phyloP scores from a whole-genome alignment of 2,113 vertebrate species.

The Fulmarus glacialis region DNA sequence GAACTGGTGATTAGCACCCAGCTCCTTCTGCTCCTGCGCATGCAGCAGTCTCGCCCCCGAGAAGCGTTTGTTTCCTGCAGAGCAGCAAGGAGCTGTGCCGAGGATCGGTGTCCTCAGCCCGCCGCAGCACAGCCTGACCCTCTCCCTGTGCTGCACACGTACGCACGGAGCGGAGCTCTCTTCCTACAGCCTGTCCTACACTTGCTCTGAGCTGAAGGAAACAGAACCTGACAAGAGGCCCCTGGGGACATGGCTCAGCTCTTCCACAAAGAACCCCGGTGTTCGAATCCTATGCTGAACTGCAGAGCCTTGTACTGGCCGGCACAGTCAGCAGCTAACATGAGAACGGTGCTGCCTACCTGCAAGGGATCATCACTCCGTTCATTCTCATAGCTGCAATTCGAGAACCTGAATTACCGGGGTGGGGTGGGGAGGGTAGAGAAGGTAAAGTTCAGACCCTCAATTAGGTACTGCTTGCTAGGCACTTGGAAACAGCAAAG shows the following conservation, averaged over 20 bases:
- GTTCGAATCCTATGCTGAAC: not conserved
- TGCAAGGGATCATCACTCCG: rapidly evolving
- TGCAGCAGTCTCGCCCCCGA: not conserved
- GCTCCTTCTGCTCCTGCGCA: not conserved
- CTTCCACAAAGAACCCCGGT: not conserved
- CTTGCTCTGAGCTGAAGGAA: not conserved
- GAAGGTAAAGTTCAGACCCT: not conserved
- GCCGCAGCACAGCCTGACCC: not conserved
- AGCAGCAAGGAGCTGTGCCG: not conserved
- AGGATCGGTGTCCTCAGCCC: not conserved
- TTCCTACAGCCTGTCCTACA: not conserved
- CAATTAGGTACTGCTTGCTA: rapidly evolving
- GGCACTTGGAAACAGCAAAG: not conserved
- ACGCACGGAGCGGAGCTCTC: rapidly evolving
- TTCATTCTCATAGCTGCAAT: not conserved
- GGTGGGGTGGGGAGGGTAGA: not conserved
- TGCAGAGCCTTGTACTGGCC: rapidly evolving
- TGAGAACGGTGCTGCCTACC: rapidly evolving
- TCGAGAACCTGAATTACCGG: not conserved
- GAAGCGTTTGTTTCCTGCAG: not conserved
- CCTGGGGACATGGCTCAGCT: not conserved
- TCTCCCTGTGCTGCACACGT: not conserved
- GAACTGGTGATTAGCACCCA: not conserved
- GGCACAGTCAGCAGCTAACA: not conserved
- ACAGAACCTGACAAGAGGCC: not conserved